Percentiles rank a stretch among this genome's conserved stretches.
phyloP scores from a whole-genome alignment of 2,888 invertebrate genomes.

The Dryocosmus kuriphilus region DNA sequence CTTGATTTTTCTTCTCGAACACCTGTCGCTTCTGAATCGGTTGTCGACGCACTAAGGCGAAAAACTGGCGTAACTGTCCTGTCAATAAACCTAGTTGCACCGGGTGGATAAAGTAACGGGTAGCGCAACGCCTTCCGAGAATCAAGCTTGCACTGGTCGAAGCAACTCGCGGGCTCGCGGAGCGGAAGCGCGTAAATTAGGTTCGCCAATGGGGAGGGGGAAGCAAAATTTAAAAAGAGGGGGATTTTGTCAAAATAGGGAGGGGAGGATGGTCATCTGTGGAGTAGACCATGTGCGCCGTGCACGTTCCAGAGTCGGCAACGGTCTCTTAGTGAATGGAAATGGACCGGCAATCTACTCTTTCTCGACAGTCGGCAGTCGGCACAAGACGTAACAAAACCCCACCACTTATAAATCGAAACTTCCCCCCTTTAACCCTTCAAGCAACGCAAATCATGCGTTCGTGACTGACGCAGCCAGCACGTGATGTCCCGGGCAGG shows the following conservation, averaged over 20 bases:
- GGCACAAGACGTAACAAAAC: constrained; percentile 62
- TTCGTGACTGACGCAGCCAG: constrained; percentile 60
- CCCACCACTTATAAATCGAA: constrained; percentile 37
- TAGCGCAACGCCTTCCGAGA: background rate
- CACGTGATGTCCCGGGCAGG: constrained; percentile 59
- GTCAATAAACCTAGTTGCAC: constrained; percentile 36
- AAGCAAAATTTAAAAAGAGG: background rate
- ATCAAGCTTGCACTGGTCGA: constrained; percentile 33
- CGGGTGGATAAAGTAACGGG: constrained; percentile 41
- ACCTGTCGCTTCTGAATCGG: background rate
- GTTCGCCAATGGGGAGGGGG: background rate
- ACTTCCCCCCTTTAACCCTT: constrained; percentile 43
- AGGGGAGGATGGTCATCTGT: constrained; percentile 43
- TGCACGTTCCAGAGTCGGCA: constrained; percentile 57
- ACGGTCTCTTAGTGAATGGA: constrained; percentile 73
- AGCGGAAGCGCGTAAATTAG: constrained; percentile 43
- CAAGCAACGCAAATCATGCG: constrained; percentile 56
- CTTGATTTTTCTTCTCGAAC: background rate
- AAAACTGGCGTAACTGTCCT: background rate
- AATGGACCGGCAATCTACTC: constrained; percentile 69
- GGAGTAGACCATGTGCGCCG: constrained; percentile 53
- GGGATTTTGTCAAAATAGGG: constrained; percentile 39
- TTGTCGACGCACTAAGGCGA: background rate
- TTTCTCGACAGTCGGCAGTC: constrained; percentile 40
- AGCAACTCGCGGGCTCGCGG: constrained; percentile 14